These are phyloP conservation scores for Muschampia staudingeri DNA, from an alignment of 2,888 invertebrate species.

Conservation along the genomic window DNA sequence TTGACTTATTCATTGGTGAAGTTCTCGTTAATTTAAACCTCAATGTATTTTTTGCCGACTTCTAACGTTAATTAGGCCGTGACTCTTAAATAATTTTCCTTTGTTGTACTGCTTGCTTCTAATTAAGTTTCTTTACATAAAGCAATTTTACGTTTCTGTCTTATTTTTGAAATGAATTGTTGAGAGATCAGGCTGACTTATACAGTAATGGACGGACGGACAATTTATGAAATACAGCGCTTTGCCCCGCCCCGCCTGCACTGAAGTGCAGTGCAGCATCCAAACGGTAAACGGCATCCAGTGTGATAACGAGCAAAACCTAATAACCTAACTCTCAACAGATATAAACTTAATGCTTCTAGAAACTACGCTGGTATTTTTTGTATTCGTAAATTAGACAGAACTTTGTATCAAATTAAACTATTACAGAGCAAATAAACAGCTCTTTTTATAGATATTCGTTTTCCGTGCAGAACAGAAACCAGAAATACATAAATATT, in stretches of 20 bases:
- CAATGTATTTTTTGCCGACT: not conserved
- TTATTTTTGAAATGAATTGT: not conserved
- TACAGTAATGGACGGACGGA: conserved; percentile 15
- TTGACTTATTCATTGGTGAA: not conserved
- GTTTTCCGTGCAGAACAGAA: no score
- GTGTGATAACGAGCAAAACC: conserved; percentile 39
- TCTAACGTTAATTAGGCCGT: conserved; percentile 1
- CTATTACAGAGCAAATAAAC: no score
- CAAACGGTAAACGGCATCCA: conserved; percentile 22
- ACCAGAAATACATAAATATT: no score
- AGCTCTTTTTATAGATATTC: no score
- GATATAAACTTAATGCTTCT: conserved; percentile 27
- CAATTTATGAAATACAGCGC: conserved; percentile 28
- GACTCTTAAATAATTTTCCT: conserved; percentile 11
- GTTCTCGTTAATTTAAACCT: not conserved
- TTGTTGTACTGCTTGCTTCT: not conserved
- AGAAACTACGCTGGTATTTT: conserved; percentile 4
- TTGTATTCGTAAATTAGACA: not conserved
- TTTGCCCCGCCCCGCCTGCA: conserved; percentile 40
- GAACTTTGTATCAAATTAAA: not conserved
- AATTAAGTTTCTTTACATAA: not conserved
- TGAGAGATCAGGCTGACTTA: not conserved
- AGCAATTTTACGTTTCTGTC: not conserved
- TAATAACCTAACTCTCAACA: conserved; percentile 35
- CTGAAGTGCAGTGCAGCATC: conserved; percentile 38